These are phyloP conservation scores for Myrmecobius fasciatus DNA, from an alignment of 2,113 vertebrate genomes.

Conservation along the genomic window DNA sequence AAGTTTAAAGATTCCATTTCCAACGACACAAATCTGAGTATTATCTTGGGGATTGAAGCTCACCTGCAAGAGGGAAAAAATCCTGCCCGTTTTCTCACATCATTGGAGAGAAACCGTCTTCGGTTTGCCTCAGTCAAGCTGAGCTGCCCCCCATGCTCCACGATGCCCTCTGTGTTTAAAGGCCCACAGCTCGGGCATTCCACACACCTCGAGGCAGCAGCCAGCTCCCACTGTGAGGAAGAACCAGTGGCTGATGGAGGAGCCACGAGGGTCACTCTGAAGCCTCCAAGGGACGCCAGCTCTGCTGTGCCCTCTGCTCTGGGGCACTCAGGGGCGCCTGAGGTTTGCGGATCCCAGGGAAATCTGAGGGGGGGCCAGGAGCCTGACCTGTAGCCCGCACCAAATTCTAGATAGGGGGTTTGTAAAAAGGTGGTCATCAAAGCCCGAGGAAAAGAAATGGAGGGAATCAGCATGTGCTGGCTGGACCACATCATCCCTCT, in stretches of 20 bases:
- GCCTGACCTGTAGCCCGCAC: neutral
- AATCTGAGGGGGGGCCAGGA: neutral
- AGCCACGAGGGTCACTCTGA: neutral
- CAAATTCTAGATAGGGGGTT: neutral
- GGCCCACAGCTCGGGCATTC: fast-evolving
- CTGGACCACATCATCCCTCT: neutral
- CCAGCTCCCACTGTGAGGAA: neutral
- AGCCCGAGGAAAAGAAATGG: neutral
- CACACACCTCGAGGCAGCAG: neutral
- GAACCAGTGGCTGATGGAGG: neutral
- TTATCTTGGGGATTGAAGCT: slow-evolving; percentile 94
- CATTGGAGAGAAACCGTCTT: neutral
- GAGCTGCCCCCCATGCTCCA: neutral
- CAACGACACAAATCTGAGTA: slow-evolving; percentile 91
- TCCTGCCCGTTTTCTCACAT: neutral
- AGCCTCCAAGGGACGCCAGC: neutral
- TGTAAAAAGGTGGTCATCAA: neutral
- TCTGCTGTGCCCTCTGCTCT: neutral
- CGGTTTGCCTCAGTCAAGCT: neutral
- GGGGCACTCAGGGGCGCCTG: too few relatives aligned
- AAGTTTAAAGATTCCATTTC: slow-evolving; percentile 90
- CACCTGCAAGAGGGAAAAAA: slow-evolving; percentile 83
- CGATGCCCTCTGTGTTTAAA: neutral
- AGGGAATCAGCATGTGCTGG: neutral
- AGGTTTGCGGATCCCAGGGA: neutral